These are phyloP conservation scores for Cassiopea xamachana DNA, from an alignment of 30 jellyfish, hydroid and myxozoan genomes.

Conservation along the genomic window DNA sequence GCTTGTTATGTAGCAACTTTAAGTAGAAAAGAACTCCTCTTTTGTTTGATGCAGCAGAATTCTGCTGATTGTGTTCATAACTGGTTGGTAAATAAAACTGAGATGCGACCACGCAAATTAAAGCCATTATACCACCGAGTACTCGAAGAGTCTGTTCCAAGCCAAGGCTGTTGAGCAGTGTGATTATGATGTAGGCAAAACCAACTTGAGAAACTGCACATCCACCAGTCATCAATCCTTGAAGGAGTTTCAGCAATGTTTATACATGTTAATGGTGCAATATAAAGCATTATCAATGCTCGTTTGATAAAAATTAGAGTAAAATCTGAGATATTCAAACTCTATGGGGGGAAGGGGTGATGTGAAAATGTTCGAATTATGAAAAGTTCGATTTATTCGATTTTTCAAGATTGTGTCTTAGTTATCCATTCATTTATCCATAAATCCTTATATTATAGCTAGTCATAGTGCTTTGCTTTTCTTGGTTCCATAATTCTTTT, in stretches of 20 bases:
- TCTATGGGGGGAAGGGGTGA: too few relatives aligned
- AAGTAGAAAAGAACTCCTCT: constrained; percentile 6
- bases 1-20: constrained; percentile 4
- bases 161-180: background rate
- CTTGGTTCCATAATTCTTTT: too few relatives aligned
- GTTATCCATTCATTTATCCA: too few relatives aligned
- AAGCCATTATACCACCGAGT: background rate
- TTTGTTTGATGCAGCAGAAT: background rate
- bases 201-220: constrained; percentile 29
- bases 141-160: constrained; percentile 17
- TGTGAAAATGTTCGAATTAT: too few relatives aligned
- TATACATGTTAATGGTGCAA: background rate
- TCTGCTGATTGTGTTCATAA: constrained; percentile 4
- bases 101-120: constrained; percentile 10
- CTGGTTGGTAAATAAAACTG: constrained; percentile 17
- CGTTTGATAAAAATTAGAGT: background rate
- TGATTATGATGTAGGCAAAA: constrained; percentile 14
- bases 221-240: constrained; percentile 39
- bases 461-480: too few relatives aligned
- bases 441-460: too few relatives aligned
- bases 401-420: too few relatives aligned
- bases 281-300: background rate
- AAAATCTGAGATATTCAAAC: too few relatives aligned
- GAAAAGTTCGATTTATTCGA: too few relatives aligned
- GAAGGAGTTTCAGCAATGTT: background rate